These are phyloP conservation scores for Pheosia gnoma DNA, from an alignment of 2,888 invertebrate genomes.

Conservation along the genomic window DNA sequence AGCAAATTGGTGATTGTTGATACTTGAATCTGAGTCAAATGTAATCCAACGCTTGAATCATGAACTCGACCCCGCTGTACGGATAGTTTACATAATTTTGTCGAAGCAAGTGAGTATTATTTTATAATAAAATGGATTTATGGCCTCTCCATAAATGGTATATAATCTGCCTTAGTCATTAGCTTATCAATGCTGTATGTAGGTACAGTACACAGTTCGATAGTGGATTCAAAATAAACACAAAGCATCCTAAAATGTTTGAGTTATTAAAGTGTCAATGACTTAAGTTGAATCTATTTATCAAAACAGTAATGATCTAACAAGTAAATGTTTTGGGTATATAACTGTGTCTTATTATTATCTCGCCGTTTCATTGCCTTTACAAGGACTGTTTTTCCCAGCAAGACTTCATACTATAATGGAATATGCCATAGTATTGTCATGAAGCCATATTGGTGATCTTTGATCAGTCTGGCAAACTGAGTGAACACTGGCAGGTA, in stretches of 20 bases:
- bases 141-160: background rate
- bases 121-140: background rate
- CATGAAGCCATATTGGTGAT: too few relatives aligned
- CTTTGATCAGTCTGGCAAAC: too few relatives aligned
- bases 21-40: constrained; percentile 22
- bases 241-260: constrained; percentile 1
- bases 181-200: constrained; percentile 9
- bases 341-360: background rate
- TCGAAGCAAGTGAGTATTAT: constrained; percentile 21
- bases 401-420: too few relatives aligned
- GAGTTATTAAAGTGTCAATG: constrained; percentile 6
- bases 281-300: constrained; percentile 12
- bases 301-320: background rate
- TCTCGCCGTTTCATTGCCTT: too few relatives aligned
- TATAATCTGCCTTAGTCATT: constrained; percentile 4
- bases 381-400: too few relatives aligned
- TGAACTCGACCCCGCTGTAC: constrained; percentile 10
- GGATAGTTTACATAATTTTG: constrained; percentile 17
- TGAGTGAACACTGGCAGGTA: too few relatives aligned
- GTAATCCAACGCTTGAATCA: constrained; percentile 25
- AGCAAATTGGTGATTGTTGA: constrained; percentile 28
- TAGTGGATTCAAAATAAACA: constrained; percentile 12
- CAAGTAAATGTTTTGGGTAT: too few relatives aligned
- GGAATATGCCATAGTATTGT: too few relatives aligned
- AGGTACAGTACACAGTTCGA: constrained; percentile 20